Conservation (phyloP, 2,113 vertebrate genomes). For the Delphinus delphis region DNA sequence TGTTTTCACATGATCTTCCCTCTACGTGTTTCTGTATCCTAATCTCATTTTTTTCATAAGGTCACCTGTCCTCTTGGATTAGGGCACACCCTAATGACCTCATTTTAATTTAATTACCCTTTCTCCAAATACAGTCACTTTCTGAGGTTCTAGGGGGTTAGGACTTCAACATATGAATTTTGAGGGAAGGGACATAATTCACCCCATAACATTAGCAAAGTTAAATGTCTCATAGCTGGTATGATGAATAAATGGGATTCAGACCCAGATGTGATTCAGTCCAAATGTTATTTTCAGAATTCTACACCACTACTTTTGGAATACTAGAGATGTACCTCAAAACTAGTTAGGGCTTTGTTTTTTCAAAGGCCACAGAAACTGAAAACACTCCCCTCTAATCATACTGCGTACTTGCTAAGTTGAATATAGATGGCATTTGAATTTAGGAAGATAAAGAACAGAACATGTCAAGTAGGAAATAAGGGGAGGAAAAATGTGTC, state of each 20-base stretch:
- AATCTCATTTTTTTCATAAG: not conserved
- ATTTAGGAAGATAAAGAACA: constrained; percentile 1
- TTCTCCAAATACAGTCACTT: not conserved
- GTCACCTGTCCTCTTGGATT: not conserved
- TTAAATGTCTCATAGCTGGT: not conserved
- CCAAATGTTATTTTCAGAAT: not conserved
- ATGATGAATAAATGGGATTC: not conserved
- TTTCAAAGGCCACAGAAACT: not conserved
- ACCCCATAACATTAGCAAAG: not conserved
- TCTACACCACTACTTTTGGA: not conserved
- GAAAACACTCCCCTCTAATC: not conserved
- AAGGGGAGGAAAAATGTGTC: not conserved
- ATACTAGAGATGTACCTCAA: not conserved
- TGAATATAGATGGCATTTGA: constrained; percentile 24
- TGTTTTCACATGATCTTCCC: not conserved
- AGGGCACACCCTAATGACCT: not conserved
- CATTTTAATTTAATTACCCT: not conserved
- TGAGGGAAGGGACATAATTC: not conserved
- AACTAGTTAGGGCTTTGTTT: not conserved
- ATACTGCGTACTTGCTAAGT: not conserved
- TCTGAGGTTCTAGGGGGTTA: not conserved
- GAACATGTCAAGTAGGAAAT: not conserved
- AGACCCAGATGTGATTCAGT: not conserved
- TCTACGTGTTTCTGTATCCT: not conserved
- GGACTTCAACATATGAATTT: not conserved